These are phyloP conservation scores for Neoitamus cyanurus DNA, from an alignment of 2,888 invertebrate species.

Conservation along the genomic window DNA sequence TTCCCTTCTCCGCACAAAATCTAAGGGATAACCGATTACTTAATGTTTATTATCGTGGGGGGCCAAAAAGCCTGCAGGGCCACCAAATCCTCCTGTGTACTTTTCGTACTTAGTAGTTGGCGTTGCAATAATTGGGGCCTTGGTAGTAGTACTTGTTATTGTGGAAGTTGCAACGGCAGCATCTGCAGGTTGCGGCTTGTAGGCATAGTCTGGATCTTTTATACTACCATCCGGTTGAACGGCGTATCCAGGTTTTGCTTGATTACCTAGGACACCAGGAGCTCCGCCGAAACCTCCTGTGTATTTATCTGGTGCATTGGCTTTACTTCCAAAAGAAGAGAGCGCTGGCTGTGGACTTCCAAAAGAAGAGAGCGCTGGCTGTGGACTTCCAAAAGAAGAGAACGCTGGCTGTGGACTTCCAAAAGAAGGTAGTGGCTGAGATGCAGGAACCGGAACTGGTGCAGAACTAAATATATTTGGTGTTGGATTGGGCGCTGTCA, in stretches of 20 bases:
- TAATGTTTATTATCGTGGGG: conserved; percentile 61
- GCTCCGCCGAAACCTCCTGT: conserved; percentile 62
- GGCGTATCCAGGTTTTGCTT: conserved; percentile 55
- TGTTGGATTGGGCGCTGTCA: neutral
- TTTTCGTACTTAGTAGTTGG: conserved; percentile 48
- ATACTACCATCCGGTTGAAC: conserved; percentile 55
- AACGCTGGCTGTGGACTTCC: neutral
- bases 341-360: neutral
- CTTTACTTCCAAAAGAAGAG: neutral
- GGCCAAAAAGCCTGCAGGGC: conserved; percentile 63
- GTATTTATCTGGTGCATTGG: conserved; percentile 56
- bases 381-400: neutral
- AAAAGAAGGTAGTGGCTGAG: too few species aligned
- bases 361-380: conserved; percentile 24
- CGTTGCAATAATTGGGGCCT: neutral
- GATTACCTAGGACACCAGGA: conserved; percentile 57
- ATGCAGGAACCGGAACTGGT: conserved; percentile 42
- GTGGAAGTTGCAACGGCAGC: neutral
- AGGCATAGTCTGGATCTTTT: conserved; percentile 53
- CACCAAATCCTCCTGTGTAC: conserved; percentile 62
- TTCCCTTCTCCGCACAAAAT: neutral
- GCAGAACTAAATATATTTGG: neutral
- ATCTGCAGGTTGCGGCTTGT: conserved; percentile 1
- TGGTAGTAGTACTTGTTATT: neutral
- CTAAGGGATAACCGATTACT: neutral